phyloP scores from a whole-genome alignment of 1,140 invertebrate species.

The Heliconius hewitsoni region DNA sequence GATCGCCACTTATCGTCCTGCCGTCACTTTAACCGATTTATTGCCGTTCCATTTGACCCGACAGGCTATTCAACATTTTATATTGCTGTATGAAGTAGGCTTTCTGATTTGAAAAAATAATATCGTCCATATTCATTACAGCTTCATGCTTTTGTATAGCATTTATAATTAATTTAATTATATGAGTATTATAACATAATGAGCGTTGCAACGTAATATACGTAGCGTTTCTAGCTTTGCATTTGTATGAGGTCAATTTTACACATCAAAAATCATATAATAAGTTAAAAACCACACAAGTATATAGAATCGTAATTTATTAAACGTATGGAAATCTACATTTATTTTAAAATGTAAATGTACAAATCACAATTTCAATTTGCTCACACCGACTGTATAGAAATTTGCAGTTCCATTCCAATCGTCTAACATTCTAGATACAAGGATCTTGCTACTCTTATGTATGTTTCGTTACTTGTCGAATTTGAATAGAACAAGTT shows the following conservation, averaged over 20 bases:
- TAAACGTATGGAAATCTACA: not conserved
- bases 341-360: conserved; percentile 4
- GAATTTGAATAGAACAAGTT: conserved; percentile 2
- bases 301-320: not conserved
- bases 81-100: conserved; percentile 17
- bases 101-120: not conserved
- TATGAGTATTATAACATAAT: not conserved
- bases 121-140: not conserved
- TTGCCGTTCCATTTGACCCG: conserved; percentile 55
- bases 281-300: not conserved
- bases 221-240: not conserved
- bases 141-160: not conserved
- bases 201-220: not conserved
- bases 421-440: not conserved
- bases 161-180: conserved; percentile 10
- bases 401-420: conserved; percentile 25
- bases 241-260: not conserved
- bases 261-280: not conserved
- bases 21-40: conserved; percentile 59
- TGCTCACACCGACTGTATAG: conserved; percentile 15
- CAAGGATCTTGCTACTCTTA: not conserved
- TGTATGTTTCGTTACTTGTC: not conserved
- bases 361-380: conserved; percentile 21
- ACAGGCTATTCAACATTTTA: conserved; percentile 43
- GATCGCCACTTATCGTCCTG: conserved; percentile 55